Percentiles rank a stretch among this genome's conserved stretches.
Evolutionary conservation across 2,113 vertebrate genomes (phyloP).

Genomic region (Nyctibius bracteatus): DNA sequence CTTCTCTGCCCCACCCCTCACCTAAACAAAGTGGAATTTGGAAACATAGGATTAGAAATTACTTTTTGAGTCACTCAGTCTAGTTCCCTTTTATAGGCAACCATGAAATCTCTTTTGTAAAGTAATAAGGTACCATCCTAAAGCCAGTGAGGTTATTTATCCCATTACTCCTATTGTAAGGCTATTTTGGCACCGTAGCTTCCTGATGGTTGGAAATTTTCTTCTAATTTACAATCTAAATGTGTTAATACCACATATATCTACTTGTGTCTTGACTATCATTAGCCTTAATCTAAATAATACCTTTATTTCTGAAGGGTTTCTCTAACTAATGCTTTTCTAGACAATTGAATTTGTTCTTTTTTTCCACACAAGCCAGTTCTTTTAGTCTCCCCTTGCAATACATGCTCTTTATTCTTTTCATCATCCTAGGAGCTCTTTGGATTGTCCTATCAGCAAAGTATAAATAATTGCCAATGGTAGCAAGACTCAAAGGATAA

Average conservation of each 20-base stretch:
- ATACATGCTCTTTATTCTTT: background rate
- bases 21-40: background rate
- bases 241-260: background rate
- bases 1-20: background rate
- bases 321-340: background rate
- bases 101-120: background rate
- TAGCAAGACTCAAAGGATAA: background rate
- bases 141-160: background rate
- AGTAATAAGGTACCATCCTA: background rate
- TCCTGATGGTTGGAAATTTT: background rate
- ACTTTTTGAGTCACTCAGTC: background rate
- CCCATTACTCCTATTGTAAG: background rate
- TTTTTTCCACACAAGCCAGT: background rate
- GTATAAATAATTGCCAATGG: background rate
- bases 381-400: background rate
- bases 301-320: background rate
- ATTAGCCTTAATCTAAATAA: background rate
- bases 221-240: background rate
- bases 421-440: background rate
- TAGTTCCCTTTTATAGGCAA: background rate
- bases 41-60: background rate
- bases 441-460: background rate
- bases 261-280: background rate
- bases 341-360: background rate
- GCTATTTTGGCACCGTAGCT: background rate